Evolutionary conservation across 2,888 invertebrate genomes (phyloP), one percentile per base, ranked within the genome.

Genomic region (Isotomurus palustris): DNA sequence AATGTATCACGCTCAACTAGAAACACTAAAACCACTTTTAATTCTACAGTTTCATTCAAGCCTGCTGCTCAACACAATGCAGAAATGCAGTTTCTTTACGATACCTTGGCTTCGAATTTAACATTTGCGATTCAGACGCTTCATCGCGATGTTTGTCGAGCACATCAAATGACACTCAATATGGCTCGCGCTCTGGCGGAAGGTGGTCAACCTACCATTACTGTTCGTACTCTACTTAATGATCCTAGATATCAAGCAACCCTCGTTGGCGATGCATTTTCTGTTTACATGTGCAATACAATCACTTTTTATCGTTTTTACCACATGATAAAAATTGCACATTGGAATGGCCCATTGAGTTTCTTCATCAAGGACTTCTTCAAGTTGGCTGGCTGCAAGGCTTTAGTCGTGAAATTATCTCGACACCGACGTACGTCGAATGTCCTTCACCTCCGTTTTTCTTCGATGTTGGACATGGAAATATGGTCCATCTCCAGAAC

Each of bases 211-310:
- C 40, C 53, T 2, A 8, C 6, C 17, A 8, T 58, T 6, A n/a
- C 48, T 17, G 38, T 38, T 4, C 6, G 53, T 8, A 38, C 41
- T 8, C 38, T 58, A 6, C 17, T 53, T 6, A 32, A 36, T 8
- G 6, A 10, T 3, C 35, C 35, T 4, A 6, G n/a, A 2, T 22
- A 35, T 12, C 36, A 41, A 4, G 22, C 43, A 1, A 6, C 25
- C 6, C n/a, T 41, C 27, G 22, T 40, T 12, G 58, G 58, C 5
- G 58, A 53, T 45, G 44, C 40, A 6, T n/a, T 58, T 6, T 32
- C 19, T 14, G 22, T 53, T 21, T 41, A 32, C n/a, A 53, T 25
- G 19, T 53, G 58, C 22, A 35, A 38, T 14, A 32, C 29, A n/a
- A 58, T 53, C 29, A 24, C 25, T 21, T 8, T 38, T 22, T 57